Base-by-base conservation (phyloP, 2,113 vertebrate species). In the Promerops cafer region DNA sequence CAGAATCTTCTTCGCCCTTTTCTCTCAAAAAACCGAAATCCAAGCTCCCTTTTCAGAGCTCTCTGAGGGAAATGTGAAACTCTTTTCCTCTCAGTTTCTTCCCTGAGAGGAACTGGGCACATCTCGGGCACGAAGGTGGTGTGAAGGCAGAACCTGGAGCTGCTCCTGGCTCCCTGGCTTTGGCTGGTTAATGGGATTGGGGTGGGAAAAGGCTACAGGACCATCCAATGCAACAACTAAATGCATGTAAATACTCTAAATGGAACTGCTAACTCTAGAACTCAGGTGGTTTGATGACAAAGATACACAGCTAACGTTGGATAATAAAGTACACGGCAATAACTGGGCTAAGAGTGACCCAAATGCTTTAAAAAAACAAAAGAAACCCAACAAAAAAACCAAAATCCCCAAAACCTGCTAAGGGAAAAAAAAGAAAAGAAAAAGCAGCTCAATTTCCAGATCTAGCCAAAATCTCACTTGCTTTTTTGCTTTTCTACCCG, bases 401-500 rank as follows among this genome's bases (percentile, higher is more conserved):
- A 65, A 94, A 92, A 79, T 26, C 93, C 72, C 94, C 95, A 54
- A 87, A 96, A 82, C 28, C 27, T 53, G 93, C 90, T 96, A 92
- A 87, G 66, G 19, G 60, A 83, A 24, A 45, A 56, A 33, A 44
- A 63, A 40, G 8, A 40, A 88, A 75, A 89, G 40, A 91, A 94
- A 92, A 91, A 44, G 96, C 92, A 95, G 95, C 72, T 97, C 95
- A 89, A 87, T 93, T 96, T 97, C 96, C 96, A 97, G 97, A 83
- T 92, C 81, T 93, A 85, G 93, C 89, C 79, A 85, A 94, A 95
- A 95, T 71, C 97, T 97, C 85, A 87, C 86, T 96, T 89, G 87
- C 78, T 96, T 94, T 94, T 92, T 96, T 23, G 54, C 64, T 87
- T 78, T 53, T 78, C 96, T 97, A 88, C 94, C 90, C 79, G 71